Conservation (phyloP, 1,140 invertebrate genomes). For the Teleopsis dalmanni region DNA sequence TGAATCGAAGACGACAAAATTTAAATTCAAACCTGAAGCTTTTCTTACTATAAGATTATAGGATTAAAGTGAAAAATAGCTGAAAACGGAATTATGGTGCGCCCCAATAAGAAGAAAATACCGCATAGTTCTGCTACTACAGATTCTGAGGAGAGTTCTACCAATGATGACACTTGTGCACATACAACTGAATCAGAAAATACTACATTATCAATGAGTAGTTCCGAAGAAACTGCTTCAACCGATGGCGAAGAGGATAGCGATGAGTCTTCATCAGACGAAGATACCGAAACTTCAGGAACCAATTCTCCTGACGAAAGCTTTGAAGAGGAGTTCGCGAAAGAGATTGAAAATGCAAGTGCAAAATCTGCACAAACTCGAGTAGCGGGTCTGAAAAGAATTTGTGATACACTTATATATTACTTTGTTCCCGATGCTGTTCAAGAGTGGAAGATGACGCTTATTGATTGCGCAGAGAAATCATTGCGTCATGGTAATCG, state of each 20-base stretch:
- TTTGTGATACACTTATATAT: conserved; percentile 67
- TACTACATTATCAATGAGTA: conserved; percentile 54
- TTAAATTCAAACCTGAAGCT: no score
- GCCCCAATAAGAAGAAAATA: no score
- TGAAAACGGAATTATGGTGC: no score
- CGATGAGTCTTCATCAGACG: no score
- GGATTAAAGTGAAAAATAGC: no score
- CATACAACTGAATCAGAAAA: conserved; percentile 59
- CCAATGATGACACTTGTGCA: conserved; percentile 62
- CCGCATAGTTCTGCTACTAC: no score
- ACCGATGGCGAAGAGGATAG: no score
- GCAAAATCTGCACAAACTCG: conserved; percentile 80
- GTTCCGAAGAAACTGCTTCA: conserved; percentile 31
- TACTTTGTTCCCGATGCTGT: conserved; percentile 75
- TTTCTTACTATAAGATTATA: no score
- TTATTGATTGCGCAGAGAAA: conserved; percentile 73
- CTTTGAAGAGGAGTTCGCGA: conserved; percentile 81
- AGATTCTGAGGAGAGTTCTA: conserved; percentile 63
- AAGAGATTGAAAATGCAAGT: conserved; percentile 75
- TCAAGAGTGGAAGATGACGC: conserved; percentile 65
- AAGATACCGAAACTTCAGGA: no score
- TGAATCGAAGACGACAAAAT: no score
- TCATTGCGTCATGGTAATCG: conserved; percentile 74
- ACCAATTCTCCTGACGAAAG: no score
- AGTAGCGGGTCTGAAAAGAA: conserved; percentile 60